Evolutionary conservation across 2,113 vertebrate genomes (phyloP), one percentile per base, ranked within the genome.

Genomic region (Athene noctua): DNA sequence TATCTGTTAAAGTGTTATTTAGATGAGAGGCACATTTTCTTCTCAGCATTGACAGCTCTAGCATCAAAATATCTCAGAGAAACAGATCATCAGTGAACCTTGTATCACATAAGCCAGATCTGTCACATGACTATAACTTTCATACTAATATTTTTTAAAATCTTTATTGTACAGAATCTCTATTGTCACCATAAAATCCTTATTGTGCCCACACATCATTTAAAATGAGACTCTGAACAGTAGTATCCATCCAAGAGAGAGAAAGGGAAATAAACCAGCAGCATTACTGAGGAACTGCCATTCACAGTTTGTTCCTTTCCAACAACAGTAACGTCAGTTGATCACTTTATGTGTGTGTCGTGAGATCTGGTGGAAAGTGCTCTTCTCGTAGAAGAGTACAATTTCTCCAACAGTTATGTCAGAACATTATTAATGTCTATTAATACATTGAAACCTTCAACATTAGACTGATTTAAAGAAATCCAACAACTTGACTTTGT

Each of bases 101-200:
- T 15, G 1, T 18, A 38, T 22, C 55, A 68, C 13, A n/a, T 27
- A 46, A 90, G 42, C 34, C 42, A 47, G 42, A 71, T 30, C 51
- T 66, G 27, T 83, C 51, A 51, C 29, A 17, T 8, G 59, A 86
- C 32, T 77, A 38, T 74, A 82, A 66, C 25, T 54, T 66, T 22
- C 40, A n/a, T 19, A 74, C 1, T 5, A 13, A 25, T 11, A 5
- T 3, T 12, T 80, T 46, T 38, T 4, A 2, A 9, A 22, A 21
- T 26, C 14, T 62, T 77, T 21, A 38, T 18, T 51, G 59, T 21
- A 86, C 19, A 77, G 42, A 40, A 71, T 86, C 26, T 83, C 19
- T 36, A 34, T 0, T 23, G 51, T 27, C 55, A 77, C 6, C 11
- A 7, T 15, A 44, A 80, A 80, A 54, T 46, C 25, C 47, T 75